Evolutionary conservation across 37 sponge, comb jelly and placozoan genomes (phyloP).

Genomic region (Halichondria panicea): DNA sequence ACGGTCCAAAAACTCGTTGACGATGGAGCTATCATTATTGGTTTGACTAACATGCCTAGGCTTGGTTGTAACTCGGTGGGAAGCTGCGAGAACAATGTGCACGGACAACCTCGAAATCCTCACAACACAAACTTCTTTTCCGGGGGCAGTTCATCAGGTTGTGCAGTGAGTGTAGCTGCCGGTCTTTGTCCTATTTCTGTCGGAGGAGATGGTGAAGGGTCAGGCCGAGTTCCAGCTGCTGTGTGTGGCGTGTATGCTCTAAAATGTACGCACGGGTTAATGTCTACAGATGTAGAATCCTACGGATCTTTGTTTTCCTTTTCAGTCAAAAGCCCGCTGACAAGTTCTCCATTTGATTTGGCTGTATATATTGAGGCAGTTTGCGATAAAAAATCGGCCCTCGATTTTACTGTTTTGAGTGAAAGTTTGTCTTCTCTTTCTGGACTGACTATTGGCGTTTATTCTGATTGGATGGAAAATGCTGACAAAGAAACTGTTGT

Average conservation of each 20-base stretch:
- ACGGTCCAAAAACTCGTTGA: no score
- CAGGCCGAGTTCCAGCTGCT: constrained; percentile 68
- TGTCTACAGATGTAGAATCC: constrained; percentile 10
- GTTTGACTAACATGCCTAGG: constrained; percentile 81
- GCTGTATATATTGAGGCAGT: background rate
- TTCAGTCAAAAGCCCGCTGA: background rate
- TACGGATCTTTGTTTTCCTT: background rate
- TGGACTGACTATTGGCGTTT: constrained; percentile 16
- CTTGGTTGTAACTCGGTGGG: constrained; percentile 72
- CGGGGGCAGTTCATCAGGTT: constrained; percentile 83
- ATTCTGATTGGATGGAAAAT: background rate
- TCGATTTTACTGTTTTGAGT: background rate
- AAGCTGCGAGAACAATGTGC: constrained; percentile 43
- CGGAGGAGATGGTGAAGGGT: constrained; percentile 87
- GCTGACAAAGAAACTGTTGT: background rate
- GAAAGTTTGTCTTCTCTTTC: background rate
- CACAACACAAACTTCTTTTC: constrained; percentile 58
- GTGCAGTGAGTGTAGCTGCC: constrained; percentile 68
- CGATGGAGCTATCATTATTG: constrained; percentile 74
- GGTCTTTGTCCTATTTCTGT: constrained; percentile 68
- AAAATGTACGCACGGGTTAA: constrained; percentile 63
- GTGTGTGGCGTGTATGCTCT: constrained; percentile 79
- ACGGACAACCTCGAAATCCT: constrained; percentile 71
- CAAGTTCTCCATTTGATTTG: background rate
- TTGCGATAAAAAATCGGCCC: background rate